Evolutionary conservation across 2,797 vertebrate species (phyloP).

Genomic region (Anguilla megastoma): DNA sequence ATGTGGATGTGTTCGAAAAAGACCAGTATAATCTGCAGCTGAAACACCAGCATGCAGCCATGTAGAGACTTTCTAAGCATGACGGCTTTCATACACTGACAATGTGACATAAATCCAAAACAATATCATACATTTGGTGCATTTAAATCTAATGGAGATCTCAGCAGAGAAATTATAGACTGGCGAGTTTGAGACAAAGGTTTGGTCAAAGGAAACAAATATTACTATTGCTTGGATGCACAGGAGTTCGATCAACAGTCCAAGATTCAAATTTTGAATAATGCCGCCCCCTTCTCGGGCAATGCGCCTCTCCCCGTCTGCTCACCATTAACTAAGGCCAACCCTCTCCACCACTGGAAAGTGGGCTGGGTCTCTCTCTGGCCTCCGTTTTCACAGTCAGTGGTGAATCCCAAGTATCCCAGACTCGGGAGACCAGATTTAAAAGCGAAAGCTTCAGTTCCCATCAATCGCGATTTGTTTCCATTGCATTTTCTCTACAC

Average conservation of each 20-base stretch:
- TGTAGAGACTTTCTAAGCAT: background rate
- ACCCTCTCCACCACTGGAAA: slow-evolving; percentile 10
- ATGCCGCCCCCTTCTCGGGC: slow-evolving; percentile 25
- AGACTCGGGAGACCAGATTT: slow-evolving; percentile 10
- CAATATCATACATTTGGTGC: background rate
- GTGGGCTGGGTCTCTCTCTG: slow-evolving; percentile 33
- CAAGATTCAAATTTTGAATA: slow-evolving; percentile 28
- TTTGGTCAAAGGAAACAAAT: background rate
- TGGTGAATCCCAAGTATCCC: slow-evolving; percentile 21
- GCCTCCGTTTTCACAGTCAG: slow-evolving; percentile 3
- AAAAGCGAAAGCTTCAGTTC: background rate
- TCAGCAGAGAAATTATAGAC: background rate
- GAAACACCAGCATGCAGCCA: background rate
- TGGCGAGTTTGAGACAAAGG: background rate
- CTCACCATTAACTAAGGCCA: slow-evolving; percentile 4
- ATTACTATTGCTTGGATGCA: background rate
- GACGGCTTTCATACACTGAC: background rate
- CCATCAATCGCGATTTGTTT: background rate
- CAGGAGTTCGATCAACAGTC: slow-evolving; percentile 12
- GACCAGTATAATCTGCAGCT: background rate
- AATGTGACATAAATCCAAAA: background rate
- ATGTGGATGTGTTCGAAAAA: background rate
- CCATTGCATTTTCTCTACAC: background rate
- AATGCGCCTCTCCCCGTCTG: background rate
- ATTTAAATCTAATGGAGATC: background rate